Conservation (phyloP, 2,797 vertebrate species). For the Gymnocypris eckloni region DNA sequence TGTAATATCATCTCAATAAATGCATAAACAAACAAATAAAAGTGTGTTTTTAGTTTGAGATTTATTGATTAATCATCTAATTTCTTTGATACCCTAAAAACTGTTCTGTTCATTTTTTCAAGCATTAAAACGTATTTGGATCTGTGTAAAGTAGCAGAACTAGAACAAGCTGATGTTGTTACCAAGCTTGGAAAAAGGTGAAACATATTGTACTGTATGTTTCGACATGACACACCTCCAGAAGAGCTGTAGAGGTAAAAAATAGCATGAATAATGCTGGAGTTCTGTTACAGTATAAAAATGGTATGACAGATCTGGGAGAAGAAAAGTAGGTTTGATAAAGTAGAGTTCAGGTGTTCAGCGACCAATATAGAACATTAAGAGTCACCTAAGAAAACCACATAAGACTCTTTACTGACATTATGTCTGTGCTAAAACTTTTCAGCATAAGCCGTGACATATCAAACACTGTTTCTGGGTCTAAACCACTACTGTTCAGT, state of each 20-base stretch:
- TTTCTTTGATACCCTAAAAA: too few species aligned
- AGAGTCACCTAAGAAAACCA: neutral
- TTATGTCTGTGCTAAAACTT: neutral
- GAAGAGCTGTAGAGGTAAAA: neutral
- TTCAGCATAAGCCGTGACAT: too few species aligned
- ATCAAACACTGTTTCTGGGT: too few species aligned
- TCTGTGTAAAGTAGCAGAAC: neutral
- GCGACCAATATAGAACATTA: neutral
- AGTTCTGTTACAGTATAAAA: neutral
- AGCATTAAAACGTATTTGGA: too few species aligned
- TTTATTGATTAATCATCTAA: neutral
- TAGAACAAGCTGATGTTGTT: neutral
- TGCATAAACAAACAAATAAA: too few species aligned
- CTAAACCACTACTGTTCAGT: too few species aligned
- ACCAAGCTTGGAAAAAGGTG: neutral
- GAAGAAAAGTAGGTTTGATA: slow-evolving; percentile 1
- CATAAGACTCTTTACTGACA: neutral
- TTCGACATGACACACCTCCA: neutral
- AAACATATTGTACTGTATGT: neutral
- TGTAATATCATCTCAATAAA: neutral
- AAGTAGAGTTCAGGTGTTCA: slow-evolving; percentile 23
- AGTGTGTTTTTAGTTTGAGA: too few species aligned
- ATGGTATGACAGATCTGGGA: slow-evolving; percentile 9
- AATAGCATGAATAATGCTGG: neutral
- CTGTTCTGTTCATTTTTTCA: too few species aligned